Conservation (phyloP, 2,797 vertebrate species). For the Chaetophractus vellerosus region DNA sequence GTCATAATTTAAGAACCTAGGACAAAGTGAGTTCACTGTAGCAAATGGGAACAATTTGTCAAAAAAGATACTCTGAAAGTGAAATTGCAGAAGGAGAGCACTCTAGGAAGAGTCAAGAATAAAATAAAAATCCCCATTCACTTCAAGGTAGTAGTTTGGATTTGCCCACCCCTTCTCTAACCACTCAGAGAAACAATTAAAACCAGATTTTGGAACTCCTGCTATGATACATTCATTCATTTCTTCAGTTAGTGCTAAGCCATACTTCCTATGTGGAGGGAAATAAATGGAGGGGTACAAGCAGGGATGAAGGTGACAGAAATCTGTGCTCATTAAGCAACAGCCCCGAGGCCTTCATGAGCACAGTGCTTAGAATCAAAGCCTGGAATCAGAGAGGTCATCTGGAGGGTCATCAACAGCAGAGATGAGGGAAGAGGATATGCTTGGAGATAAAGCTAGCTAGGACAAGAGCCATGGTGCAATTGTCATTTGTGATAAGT, state of each 20-base stretch:
- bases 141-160: neutral
- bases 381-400: neutral
- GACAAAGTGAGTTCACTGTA: neutral
- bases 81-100: neutral
- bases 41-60: neutral
- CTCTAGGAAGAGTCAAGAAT: neutral
- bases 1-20: neutral
- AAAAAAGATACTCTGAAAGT: neutral
- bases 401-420: neutral
- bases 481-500: neutral
- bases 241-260: neutral
- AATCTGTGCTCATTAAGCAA: neutral
- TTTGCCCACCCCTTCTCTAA: neutral
- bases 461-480: neutral
- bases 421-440: neutral
- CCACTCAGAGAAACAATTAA: neutral
- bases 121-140: neutral
- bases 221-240: neutral
- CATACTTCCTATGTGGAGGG: neutral
- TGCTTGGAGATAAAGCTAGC: neutral
- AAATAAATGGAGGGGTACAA: neutral
- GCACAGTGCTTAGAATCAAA: neutral
- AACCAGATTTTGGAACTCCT: neutral
- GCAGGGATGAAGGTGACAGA: neutral
- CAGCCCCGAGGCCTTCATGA: neutral